Conservation (phyloP, 2,797 vertebrate species). For the Pseudochirops corinnae region DNA sequence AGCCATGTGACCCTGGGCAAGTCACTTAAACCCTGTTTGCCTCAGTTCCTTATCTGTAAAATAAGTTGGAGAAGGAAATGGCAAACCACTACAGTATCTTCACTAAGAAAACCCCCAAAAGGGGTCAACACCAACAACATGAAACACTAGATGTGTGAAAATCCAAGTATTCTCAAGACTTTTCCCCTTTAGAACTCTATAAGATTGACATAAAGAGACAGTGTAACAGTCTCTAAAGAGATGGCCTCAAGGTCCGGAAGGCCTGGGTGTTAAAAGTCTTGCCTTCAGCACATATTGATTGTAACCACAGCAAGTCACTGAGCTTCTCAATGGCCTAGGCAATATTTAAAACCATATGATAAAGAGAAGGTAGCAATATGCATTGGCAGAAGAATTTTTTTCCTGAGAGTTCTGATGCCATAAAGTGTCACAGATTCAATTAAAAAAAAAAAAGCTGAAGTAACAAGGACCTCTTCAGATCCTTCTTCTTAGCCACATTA, state of each 20-base stretch:
- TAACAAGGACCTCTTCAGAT: not conserved
- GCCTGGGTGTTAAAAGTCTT: not conserved
- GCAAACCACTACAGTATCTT: too few relatives aligned
- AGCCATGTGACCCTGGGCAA: too few relatives aligned
- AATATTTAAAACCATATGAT: not conserved
- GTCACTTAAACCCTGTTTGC: too few relatives aligned
- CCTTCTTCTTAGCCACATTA: not conserved
- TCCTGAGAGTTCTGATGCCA: not conserved
- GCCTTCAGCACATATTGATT: not conserved
- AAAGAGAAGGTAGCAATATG: not conserved
- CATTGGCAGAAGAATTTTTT: not conserved
- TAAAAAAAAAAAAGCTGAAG: not conserved
- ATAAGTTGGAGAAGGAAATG: too few relatives aligned
- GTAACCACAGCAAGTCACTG: not conserved
- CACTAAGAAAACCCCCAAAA: too few relatives aligned
- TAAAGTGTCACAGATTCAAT: not conserved
- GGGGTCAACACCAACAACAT: not conserved
- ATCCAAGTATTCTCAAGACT: not conserved
- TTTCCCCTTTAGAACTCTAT: not conserved
- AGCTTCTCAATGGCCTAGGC: not conserved
- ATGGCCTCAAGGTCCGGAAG: not conserved
- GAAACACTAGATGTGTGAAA: constrained; percentile 2
- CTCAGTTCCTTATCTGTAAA: too few relatives aligned
- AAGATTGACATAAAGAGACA: not conserved
- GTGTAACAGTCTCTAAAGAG: not conserved